Base-by-base conservation (phyloP, 2,888 invertebrate species). In the Andrena trimmerana region DNA sequence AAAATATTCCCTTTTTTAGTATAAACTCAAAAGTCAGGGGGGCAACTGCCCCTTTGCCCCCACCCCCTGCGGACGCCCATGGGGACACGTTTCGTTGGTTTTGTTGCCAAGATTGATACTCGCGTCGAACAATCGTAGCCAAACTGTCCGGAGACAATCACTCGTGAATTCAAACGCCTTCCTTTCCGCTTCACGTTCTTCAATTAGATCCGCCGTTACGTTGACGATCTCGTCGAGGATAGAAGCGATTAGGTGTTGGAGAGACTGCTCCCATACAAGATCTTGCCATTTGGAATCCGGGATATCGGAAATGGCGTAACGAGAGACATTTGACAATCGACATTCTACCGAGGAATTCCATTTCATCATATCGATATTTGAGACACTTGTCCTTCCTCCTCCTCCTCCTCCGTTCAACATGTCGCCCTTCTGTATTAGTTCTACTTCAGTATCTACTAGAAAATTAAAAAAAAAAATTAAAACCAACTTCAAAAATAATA, bases 151-250 rank as follows among this genome's bases (percentile, higher is more conserved):
- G 0, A 75, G 59, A 42, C 86, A 87, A 52, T 83, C 20, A 7
- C 81, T 79, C 7, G 69, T 74, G 29, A 89, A 90, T 36, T 63
- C 20, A 31, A 80, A 82, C n/a, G 82, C 62, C 2, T 57, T 70
- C 20, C 66, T 86, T 20, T 65, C 57, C 0, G 85, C 65, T 65
- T 75, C 70, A 72, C 29, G 31, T 33, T 76, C 71, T 48, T 72
- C 31, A 65, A 83, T 62, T 5, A 20, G 36, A 10, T 72, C 66
- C 42, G 80, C 67, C 3, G 84, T 83, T 1, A 27, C 16, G 6
- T 69, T 69, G 10, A 90, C 10, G 13, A 90, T 89, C 48, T 90
- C 85, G 6, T 89, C 83, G 31, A 86, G 85, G 31, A 90, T 79
- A 7, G 59, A 77, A 69, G 65, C 83, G 31, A 89, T 50, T 1